Conservation (phyloP, 2,797 vertebrate genomes). For the Mormyrus proboscirostris region DNA sequence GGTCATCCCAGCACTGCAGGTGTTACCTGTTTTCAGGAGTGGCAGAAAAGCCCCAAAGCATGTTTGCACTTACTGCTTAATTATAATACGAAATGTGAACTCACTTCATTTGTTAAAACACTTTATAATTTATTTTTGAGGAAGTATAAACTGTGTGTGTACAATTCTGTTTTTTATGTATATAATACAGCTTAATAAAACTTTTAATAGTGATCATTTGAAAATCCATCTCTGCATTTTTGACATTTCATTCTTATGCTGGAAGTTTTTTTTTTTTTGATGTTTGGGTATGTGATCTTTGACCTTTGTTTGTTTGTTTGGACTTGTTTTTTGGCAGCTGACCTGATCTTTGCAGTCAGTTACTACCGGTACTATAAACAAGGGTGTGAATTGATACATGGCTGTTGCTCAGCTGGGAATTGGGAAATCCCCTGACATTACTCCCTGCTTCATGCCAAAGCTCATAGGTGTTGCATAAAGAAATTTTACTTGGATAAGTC, state of each 20-base stretch:
- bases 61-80: conserved; percentile 1
- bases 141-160: conserved; percentile 42
- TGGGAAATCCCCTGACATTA: neutral
- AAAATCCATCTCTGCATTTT: conserved; percentile 17
- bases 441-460: neutral
- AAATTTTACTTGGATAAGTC: neutral
- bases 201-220: conserved; percentile 45
- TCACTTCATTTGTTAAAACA: conserved; percentile 40
- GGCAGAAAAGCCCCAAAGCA: neutral
- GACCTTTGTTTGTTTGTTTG: neutral
- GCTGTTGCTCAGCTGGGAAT: neutral
- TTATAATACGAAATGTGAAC: conserved; percentile 30
- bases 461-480: neutral
- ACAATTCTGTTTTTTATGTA: conserved; percentile 29
- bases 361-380: neutral
- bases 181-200: conserved; percentile 44
- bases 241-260: neutral
- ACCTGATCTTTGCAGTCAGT: neutral
- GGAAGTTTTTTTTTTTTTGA: neutral
- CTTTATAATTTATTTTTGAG: conserved; percentile 52
- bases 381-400: neutral
- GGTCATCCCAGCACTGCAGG: neutral
- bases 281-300: neutral
- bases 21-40: neutral
- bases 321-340: neutral